Base-by-base conservation (phyloP, 1,140 invertebrate genomes). In the Aphelinus certus region DNA sequence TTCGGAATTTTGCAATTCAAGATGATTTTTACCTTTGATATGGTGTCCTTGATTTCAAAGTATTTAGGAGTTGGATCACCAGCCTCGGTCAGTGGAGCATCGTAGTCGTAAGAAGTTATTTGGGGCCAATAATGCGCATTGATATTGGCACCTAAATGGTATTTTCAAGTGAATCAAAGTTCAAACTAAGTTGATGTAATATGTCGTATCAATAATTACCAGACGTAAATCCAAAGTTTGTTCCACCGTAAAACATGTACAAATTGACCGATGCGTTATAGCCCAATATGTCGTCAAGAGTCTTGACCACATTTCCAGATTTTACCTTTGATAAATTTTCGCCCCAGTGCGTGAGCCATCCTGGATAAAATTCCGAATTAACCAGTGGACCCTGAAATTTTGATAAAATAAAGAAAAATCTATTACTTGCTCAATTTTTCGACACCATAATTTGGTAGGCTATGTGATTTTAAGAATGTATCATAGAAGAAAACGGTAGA, bases 321-420 rank as follows among this genome's bases (percentile, higher is more conserved):
- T 86, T 81, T 1, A 91, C 89, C 46, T 84, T 88, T 68, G 92
- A 89, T 76, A 94, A 90, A 1, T 85, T 78, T 80, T 93, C 90
- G 61, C 92, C 92, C 96, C 96, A 97, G 81, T 96, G 93, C 47
- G 95, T 94, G 10, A 97, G 83, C 93, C 93, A 94, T 45, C 95
- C 96, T 0, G 95, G 91, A 88, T 97, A 97, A 84, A 91, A 97
- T 85, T 97, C 96, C 0, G 95, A 96, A 85, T 97, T 97, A 5
- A 97, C 94, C 51, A 96, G 79, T 1, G 94, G 94, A 1, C 95
- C 92, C 79, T 87, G 45, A 68, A 42, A 26, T 26, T 26, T 26
- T 26, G 26, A 26, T 26, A 26, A 26, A 26, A 26, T 26, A 26
- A 26, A 26, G 26, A 26, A 26, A 26, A 26, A 26, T 26, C 26